These are phyloP conservation scores for Eupsittula cactorum DNA, from an alignment of 2,113 vertebrate genomes.

Conservation along the genomic window DNA sequence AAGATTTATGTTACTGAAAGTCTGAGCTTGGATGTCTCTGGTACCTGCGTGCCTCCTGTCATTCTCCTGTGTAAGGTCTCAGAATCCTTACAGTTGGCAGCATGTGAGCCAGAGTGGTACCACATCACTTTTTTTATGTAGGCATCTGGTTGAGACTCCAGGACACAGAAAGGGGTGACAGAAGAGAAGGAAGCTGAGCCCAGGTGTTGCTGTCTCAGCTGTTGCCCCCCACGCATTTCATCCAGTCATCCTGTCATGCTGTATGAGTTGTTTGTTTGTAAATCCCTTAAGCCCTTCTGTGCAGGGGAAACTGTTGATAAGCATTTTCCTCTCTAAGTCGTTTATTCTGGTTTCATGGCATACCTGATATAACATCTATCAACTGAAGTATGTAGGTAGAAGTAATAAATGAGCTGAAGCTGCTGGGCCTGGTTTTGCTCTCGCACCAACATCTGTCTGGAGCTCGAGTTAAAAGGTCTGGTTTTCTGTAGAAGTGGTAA, in stretches of 20 bases:
- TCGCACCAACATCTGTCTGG: neutral
- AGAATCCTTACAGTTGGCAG: neutral
- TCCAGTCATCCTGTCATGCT: neutral
- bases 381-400: neutral
- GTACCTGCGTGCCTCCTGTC: neutral
- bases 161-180: neutral
- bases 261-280: neutral
- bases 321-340: neutral
- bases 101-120: rapidly evolving
- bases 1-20: neutral
- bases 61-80: neutral
- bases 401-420: neutral
- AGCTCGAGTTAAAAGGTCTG: neutral
- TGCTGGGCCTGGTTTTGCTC: neutral
- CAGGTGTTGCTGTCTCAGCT: neutral
- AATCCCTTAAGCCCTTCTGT: neutral
- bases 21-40: neutral
- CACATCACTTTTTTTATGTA: neutral
- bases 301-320: neutral
- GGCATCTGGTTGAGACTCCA: neutral
- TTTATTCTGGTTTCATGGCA: neutral
- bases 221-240: neutral
- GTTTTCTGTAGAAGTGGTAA: neutral
- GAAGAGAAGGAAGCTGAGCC: neutral
- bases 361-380: neutral